Evolutionary conservation across 1,140 invertebrate species (phyloP).

Genomic region (Coptotermes formosanus): DNA sequence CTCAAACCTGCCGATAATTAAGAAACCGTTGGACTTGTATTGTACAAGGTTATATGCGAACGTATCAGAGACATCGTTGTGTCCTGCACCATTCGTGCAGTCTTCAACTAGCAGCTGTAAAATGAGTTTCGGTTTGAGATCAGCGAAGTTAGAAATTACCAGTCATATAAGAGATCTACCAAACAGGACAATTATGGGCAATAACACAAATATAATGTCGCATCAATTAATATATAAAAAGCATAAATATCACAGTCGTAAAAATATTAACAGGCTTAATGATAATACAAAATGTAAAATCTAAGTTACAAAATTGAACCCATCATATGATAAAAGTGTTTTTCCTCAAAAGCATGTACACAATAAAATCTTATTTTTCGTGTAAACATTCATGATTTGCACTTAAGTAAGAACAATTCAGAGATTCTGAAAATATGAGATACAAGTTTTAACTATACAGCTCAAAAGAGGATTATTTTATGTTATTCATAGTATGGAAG

Average conservation of each 20-base stretch:
- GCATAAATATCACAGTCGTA: conserved; percentile 11
- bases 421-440: background rate
- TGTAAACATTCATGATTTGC: background rate
- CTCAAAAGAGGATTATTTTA: background rate
- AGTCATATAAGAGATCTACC: background rate
- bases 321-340: background rate
- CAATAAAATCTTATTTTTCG: background rate
- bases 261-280: conserved; percentile 9
- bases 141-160: background rate
- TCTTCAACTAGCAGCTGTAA: background rate
- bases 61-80: background rate
- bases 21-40: background rate
- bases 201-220: background rate
- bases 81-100: background rate
- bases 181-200: background rate
- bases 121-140: background rate
- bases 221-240: conserved; percentile 13
- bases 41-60: background rate
- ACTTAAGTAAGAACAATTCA: background rate
- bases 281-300: background rate
- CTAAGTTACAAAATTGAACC: background rate
- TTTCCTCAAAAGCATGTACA: background rate
- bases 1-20: background rate
- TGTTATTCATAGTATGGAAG: background rate
- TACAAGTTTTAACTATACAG: background rate